A percentile compares a stretch with the other conserved stretches of the same genome.
Conservation (phyloP, 2,113 vertebrate species). For the Prolemur simus region DNA sequence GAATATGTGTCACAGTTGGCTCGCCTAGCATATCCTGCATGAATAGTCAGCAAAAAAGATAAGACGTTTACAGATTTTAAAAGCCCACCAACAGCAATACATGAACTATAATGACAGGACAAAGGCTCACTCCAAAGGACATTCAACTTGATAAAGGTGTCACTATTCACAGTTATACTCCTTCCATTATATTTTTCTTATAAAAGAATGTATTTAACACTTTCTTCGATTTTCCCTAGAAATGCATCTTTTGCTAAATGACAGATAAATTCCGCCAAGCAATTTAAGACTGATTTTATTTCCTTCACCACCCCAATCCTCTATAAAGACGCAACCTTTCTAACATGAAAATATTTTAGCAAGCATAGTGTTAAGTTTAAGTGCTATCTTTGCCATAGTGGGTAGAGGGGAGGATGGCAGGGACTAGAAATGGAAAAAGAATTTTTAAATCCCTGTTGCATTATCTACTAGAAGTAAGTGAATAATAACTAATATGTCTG, state of each 20-base stretch:
- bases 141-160: constrained; percentile 65
- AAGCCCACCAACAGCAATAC: neutral
- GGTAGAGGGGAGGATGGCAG: constrained; percentile 43
- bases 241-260: constrained; percentile 52
- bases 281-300: constrained; percentile 51
- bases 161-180: constrained; percentile 58
- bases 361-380: constrained; percentile 78
- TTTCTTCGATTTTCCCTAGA: constrained; percentile 56
- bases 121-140: constrained; percentile 62
- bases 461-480: constrained; percentile 84
- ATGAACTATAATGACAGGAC: constrained; percentile 61
- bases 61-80: constrained; percentile 68
- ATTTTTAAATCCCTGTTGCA: constrained; percentile 78
- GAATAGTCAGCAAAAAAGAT: constrained; percentile 67
- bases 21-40: constrained; percentile 34
- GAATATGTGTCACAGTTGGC: constrained; percentile 52
- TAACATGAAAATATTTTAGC: constrained; percentile 70
- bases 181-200: constrained; percentile 42
- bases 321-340: constrained; percentile 44
- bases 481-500: constrained; percentile 85
- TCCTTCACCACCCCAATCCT: constrained; percentile 16
- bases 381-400: constrained; percentile 59
- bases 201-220: constrained; percentile 58
- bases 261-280: constrained; percentile 26
- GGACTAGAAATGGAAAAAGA: constrained; percentile 59